These are phyloP conservation scores for Tenthredo scrophulariae DNA, from an alignment of 2,888 invertebrate species.

Conservation along the genomic window DNA sequence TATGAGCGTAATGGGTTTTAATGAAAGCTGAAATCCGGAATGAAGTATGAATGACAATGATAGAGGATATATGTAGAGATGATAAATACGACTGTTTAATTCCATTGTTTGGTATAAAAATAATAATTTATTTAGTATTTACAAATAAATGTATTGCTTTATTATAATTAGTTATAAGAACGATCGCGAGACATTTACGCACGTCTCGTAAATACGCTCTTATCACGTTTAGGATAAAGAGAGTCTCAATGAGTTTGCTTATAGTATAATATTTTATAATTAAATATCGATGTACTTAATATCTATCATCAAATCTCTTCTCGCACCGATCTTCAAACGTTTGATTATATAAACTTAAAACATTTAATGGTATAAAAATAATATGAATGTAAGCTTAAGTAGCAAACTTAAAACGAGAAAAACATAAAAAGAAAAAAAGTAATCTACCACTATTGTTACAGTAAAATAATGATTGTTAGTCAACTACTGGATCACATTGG, in stretches of 20 bases:
- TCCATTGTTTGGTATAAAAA: constrained; percentile 21
- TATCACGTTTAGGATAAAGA: background rate
- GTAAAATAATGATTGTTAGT: background rate
- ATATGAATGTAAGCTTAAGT: background rate
- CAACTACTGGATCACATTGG: constrained; percentile 1
- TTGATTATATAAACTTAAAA: constrained; percentile 2
- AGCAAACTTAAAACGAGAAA: background rate
- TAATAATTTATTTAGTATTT: constrained; percentile 47
- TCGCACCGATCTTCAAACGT: background rate
- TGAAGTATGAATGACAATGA: background rate
- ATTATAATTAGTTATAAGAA: background rate
- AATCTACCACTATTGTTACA: background rate
- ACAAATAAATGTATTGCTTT: constrained; percentile 2
- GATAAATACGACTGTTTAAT: background rate
- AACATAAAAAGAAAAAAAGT: background rate
- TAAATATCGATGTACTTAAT: background rate
- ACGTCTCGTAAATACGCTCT: background rate
- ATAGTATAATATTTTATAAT: background rate
- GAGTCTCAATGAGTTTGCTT: background rate
- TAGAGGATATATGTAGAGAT: background rate
- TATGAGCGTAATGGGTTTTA: background rate
- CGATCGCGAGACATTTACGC: background rate
- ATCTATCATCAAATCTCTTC: background rate
- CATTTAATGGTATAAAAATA: background rate
- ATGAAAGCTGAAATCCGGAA: background rate